phyloP scores from a whole-genome alignment of 2,888 invertebrate genomes.

The Tenthredo scrophulariae region DNA sequence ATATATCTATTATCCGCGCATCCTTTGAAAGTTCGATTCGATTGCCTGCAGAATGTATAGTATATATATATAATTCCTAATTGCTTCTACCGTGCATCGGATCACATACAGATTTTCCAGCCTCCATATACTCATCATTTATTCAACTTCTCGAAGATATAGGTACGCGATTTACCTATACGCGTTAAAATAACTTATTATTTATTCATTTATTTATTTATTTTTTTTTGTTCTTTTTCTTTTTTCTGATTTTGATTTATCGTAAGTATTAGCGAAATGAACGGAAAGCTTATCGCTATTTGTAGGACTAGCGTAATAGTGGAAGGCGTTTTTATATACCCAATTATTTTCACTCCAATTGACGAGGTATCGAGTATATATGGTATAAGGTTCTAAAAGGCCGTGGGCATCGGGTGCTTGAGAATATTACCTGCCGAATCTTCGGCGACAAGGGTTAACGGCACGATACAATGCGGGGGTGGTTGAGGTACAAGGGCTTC shows the following conservation, averaged over 20 bases:
- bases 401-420: constrained; percentile 82
- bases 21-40: background rate
- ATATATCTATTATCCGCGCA: background rate
- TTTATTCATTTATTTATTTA: too few relatives aligned
- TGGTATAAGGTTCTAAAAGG: constrained; percentile 71
- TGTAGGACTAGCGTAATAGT: constrained; percentile 3
- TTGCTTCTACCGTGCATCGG: background rate
- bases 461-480: constrained; percentile 70
- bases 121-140: background rate
- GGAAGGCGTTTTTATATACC: constrained; percentile 30
- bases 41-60: background rate
- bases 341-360: background rate
- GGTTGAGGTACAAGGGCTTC: constrained; percentile 75
- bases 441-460: constrained; percentile 83
- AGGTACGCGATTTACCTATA: background rate
- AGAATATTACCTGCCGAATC: constrained; percentile 85
- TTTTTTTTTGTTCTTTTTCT: background rate
- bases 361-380: background rate
- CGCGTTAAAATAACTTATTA: background rate
- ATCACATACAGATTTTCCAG: background rate
- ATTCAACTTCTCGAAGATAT: background rate
- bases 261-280: background rate
- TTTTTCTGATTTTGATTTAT: background rate
- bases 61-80: background rate
- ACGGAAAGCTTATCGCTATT: constrained; percentile 8